Evolutionary conservation across 2,888 invertebrate genomes (phyloP).

Genomic region (Labia minor): DNA sequence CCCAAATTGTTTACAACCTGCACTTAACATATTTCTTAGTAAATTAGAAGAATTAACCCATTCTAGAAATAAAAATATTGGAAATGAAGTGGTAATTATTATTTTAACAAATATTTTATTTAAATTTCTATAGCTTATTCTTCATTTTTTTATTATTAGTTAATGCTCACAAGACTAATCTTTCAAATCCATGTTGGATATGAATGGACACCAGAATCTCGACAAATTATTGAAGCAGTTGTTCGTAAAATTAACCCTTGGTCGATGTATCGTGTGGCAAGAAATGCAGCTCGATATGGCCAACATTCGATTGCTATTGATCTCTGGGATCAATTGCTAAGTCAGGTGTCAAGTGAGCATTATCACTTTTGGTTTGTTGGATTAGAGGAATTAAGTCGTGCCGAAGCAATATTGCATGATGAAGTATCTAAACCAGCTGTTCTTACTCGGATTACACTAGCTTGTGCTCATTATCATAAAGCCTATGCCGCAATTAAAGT

Average conservation of each 20-base stretch:
- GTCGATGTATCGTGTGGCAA: slow-evolving; percentile 76
- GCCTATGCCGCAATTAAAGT: slow-evolving; percentile 50
- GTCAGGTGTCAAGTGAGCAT: slow-evolving; percentile 71
- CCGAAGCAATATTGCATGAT: slow-evolving; percentile 54
- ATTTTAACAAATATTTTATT: slow-evolving; percentile 13
- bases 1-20: not conserved
- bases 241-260: slow-evolving; percentile 55
- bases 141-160: slow-evolving; percentile 31
- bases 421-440: slow-evolving; percentile 35
- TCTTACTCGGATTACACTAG: slow-evolving; percentile 42
- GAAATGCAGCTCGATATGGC: slow-evolving; percentile 75
- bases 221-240: slow-evolving; percentile 44
- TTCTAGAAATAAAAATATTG: not conserved
- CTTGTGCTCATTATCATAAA: slow-evolving; percentile 52
- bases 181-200: slow-evolving; percentile 69
- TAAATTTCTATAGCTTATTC: not conserved
- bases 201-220: slow-evolving; percentile 51
- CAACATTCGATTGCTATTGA: slow-evolving; percentile 61
- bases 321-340: slow-evolving; percentile 51
- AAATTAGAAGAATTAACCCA: slow-evolving; percentile 3
- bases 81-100: slow-evolving; percentile 14
- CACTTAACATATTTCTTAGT: not conserved
- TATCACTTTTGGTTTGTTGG: slow-evolving; percentile 80
- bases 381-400: slow-evolving; percentile 61
- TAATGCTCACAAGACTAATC: slow-evolving; percentile 70